Percentiles rank a stretch among this genome's conserved stretches.
Conservation (phyloP, 2,888 invertebrate species). For the Chaitophorus viminalis region DNA sequence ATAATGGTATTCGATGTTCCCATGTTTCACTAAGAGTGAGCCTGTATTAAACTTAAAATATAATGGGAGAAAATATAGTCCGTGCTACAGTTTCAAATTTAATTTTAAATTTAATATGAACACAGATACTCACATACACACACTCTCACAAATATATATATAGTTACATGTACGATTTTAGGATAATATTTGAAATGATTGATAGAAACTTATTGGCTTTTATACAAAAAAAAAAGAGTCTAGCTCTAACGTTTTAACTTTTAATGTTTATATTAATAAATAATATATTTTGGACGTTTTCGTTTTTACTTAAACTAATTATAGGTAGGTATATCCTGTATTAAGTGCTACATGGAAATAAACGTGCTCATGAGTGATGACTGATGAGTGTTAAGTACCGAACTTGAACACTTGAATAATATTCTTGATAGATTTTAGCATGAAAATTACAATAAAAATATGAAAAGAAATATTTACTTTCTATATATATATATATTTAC, state of each 20-base stretch:
- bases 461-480: too few species aligned
- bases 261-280: background rate
- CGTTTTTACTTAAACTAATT: background rate
- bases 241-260: background rate
- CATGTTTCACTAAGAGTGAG: constrained; percentile 16
- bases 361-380: too few species aligned
- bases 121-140: too few species aligned
- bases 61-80: constrained; percentile 13
- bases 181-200: background rate
- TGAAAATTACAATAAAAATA: too few species aligned
- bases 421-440: too few species aligned
- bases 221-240: too few species aligned
- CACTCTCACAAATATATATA: too few species aligned
- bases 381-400: too few species aligned
- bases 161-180: background rate
- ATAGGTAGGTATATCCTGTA: background rate
- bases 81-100: background rate
- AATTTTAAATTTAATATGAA: constrained; percentile 1
- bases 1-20: constrained; percentile 28
- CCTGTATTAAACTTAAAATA: constrained; percentile 3
- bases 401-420: too few species aligned
- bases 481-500: too few species aligned
- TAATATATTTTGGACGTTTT: background rate
- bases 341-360: too few species aligned
- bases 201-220: background rate